Evolutionary conservation across 2,113 vertebrate species (phyloP).

Genomic region (Gymnarchus niloticus): DNA sequence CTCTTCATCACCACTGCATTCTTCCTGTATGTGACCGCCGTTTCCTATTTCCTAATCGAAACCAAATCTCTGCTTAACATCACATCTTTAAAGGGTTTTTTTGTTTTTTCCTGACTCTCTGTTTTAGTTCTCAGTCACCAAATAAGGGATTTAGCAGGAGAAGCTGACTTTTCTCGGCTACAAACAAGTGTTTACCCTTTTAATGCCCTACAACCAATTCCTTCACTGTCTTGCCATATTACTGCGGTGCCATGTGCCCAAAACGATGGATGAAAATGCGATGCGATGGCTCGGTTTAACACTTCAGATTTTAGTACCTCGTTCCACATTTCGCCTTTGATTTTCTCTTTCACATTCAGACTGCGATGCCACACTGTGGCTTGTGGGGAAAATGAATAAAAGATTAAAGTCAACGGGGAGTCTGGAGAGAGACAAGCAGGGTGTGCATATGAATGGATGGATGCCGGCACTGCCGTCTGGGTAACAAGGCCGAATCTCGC

Average conservation of each 20-base stretch:
- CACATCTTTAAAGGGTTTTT: background rate
- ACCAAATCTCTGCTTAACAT: no score
- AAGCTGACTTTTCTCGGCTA: background rate
- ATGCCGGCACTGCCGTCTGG: background rate
- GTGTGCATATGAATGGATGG: conserved; percentile 16
- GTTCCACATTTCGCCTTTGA: background rate
- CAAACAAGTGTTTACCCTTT: no score
- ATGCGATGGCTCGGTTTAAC: background rate
- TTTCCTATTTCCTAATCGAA: no score
- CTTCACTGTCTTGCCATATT: background rate
- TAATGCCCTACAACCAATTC: background rate
- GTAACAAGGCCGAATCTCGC: background rate
- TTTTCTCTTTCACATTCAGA: conserved; percentile 1
- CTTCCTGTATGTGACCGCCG: no score
- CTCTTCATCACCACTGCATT: no score
- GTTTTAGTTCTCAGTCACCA: background rate
- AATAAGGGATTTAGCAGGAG: background rate
- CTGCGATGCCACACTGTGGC: background rate
- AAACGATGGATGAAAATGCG: background rate
- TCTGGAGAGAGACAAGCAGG: background rate
- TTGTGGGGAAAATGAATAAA: background rate
- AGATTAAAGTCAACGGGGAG: conserved; percentile 14
- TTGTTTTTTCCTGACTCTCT: background rate
- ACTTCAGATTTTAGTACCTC: background rate
- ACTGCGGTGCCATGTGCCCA: no score